Evolutionary conservation across 2,113 vertebrate species (phyloP).

Genomic region (Cynopterus brachyotis): DNA sequence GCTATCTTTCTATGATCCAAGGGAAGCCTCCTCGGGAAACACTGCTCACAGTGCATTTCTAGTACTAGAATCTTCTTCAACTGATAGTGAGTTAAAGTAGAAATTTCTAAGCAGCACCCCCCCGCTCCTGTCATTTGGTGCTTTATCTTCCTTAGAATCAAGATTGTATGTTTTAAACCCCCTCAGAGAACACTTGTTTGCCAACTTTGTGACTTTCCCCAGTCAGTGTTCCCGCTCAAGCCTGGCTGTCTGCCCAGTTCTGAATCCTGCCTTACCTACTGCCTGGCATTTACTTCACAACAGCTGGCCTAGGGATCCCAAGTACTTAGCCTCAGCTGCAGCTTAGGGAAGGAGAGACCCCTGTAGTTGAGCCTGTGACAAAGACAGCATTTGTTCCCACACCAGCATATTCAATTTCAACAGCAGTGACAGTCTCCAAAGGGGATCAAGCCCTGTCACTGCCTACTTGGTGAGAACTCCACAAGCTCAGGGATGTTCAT

Average conservation of each 20-base stretch:
- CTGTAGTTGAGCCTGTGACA: slow-evolving; percentile 65
- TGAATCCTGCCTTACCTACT: slow-evolving; percentile 71
- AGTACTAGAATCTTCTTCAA: slow-evolving; percentile 56
- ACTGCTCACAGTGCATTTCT: not conserved
- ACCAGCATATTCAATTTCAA: slow-evolving; percentile 59
- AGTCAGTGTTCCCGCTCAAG: not conserved
- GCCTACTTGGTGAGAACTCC: slow-evolving; percentile 29
- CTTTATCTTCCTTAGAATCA: slow-evolving; percentile 36
- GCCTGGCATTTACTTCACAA: slow-evolving; percentile 67
- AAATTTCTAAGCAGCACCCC: not conserved
- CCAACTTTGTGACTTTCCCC: slow-evolving; percentile 15
- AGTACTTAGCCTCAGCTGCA: slow-evolving; percentile 72
- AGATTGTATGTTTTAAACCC: slow-evolving; percentile 4
- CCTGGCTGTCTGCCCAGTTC: slow-evolving; percentile 61
- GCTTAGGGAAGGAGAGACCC: slow-evolving; percentile 68
- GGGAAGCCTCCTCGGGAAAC: slow-evolving; percentile 38
- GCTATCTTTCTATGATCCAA: slow-evolving; percentile 52
- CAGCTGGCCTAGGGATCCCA: slow-evolving; percentile 69
- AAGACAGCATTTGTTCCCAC: slow-evolving; percentile 72
- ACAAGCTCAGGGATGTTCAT: slow-evolving; percentile 22
- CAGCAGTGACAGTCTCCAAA: slow-evolving; percentile 66
- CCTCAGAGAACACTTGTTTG: slow-evolving; percentile 52
- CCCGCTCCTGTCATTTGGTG: not conserved
- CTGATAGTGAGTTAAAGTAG: not conserved
- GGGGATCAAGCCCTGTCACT: slow-evolving; percentile 44